These are phyloP conservation scores for Urocyon cinereoargenteus DNA, from an alignment of 2,797 vertebrate genomes.

Conservation along the genomic window DNA sequence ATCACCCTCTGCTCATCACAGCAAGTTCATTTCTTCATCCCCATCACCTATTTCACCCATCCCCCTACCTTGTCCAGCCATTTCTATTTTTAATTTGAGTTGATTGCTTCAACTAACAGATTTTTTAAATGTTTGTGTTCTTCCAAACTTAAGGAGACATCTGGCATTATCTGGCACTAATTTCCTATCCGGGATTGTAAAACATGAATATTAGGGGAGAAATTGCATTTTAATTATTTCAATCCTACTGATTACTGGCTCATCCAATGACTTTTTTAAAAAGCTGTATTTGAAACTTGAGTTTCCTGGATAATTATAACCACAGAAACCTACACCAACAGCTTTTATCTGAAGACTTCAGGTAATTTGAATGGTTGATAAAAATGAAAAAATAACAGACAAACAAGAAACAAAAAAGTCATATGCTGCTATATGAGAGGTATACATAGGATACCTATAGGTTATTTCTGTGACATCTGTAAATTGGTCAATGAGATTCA, in stretches of 20 bases:
- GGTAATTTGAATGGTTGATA: neutral
- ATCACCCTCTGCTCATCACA: neutral
- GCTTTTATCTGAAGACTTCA: neutral
- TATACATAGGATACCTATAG: neutral
- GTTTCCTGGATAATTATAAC: neutral
- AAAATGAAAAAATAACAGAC: neutral
- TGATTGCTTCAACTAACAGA: neutral
- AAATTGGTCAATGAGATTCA: neutral
- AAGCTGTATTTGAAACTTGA: neutral
- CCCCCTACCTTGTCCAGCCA: neutral
- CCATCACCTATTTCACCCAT: neutral
- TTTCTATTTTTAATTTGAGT: constrained; percentile 53
- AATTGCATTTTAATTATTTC: neutral
- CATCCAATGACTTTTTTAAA: neutral
- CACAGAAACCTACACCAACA: neutral
- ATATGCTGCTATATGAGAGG: neutral
- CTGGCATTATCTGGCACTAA: neutral
- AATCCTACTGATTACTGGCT: neutral
- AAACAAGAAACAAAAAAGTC: neutral
- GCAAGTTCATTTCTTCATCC: neutral
- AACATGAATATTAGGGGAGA: neutral
- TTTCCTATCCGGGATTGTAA: neutral
- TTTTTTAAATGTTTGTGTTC: neutral
- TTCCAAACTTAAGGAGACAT: constrained; percentile 45
- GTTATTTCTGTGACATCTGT: neutral